phyloP scores from a whole-genome alignment of 2,888 invertebrate species.

The Drosophila niveifrons region DNA sequence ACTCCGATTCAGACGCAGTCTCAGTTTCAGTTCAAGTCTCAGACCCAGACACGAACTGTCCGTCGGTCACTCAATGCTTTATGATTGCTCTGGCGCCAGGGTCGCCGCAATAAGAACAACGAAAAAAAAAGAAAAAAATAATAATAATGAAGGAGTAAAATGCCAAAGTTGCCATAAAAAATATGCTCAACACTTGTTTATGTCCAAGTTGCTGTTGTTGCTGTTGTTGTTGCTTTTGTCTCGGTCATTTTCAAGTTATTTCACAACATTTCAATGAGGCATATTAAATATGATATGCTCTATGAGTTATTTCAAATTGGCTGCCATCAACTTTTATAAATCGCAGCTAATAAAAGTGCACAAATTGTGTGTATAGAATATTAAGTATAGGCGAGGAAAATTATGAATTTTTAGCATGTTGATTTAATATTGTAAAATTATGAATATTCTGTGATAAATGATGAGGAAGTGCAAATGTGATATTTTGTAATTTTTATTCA shows the following conservation, averaged over 20 bases:
- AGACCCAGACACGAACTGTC: conserved; percentile 4
- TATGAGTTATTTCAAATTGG: conserved; percentile 1
- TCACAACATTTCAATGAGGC: conserved; percentile 27
- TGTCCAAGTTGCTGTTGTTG: conserved; percentile 35
- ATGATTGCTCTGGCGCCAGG: conserved; percentile 67
- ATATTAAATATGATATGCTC: conserved; percentile 38
- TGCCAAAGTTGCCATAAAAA: conserved; percentile 66
- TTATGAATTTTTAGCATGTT: no score
- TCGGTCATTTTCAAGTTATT: conserved; percentile 34
- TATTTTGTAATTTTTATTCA: no score
- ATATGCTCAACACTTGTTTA: conserved; percentile 75
- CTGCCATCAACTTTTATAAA: not conserved
- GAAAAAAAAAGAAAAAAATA: not conserved
- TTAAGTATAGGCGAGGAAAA: not conserved
- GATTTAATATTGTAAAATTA: no score
- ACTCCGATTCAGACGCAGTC: conserved; percentile 3
- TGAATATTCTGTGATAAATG: no score
- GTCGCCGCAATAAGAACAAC: conserved; percentile 33
- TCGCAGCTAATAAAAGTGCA: not conserved
- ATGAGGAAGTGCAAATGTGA: no score
- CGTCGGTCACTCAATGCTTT: conserved; percentile 66
- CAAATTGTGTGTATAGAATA: not conserved
- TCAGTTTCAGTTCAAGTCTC: not conserved
- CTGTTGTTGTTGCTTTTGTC: no score
- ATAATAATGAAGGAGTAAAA: conserved; percentile 4